Evolutionary conservation across 2,888 invertebrate species (phyloP).

Genomic region (Biston betularia): DNA sequence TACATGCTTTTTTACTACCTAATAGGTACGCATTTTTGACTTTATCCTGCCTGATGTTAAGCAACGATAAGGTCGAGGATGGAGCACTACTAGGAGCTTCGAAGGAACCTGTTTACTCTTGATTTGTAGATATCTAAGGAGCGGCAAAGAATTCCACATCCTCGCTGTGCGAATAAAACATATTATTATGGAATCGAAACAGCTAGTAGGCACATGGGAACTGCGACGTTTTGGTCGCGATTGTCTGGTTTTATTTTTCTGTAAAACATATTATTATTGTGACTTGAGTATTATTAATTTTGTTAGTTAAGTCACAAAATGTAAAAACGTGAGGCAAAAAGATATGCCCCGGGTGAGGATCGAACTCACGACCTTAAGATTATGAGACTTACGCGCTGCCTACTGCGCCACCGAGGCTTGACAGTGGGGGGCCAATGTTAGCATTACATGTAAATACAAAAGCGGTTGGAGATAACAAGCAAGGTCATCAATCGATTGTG

Average conservation of each 20-base stretch:
- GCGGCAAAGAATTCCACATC: too few species aligned
- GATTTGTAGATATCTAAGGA: too few species aligned
- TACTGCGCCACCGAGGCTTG: slow-evolving; percentile 53
- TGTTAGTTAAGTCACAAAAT: neutral
- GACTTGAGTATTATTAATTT: too few species aligned
- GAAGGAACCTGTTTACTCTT: too few species aligned
- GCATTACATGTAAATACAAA: neutral
- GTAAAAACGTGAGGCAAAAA: slow-evolving; percentile 83
- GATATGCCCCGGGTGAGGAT: slow-evolving; percentile 96
- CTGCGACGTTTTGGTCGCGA: too few species aligned
- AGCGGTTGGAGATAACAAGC: neutral
- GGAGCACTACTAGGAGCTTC: too few species aligned
- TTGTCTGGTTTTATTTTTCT: neutral
- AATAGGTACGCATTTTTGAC: too few species aligned
- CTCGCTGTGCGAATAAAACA: neutral
- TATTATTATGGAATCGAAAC: too few species aligned
- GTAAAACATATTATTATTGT: neutral
- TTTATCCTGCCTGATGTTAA: too few species aligned
- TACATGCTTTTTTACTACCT: neutral
- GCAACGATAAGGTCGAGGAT: too few species aligned
- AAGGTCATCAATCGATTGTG: neutral
- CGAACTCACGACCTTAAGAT: slow-evolving; percentile 98
- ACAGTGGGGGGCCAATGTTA: slow-evolving; percentile 3
- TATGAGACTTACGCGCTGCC: slow-evolving; percentile 95
- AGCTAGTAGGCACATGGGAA: too few species aligned